Base-by-base conservation (phyloP, 2,888 invertebrate species). In the Cheilosia grossa region DNA sequence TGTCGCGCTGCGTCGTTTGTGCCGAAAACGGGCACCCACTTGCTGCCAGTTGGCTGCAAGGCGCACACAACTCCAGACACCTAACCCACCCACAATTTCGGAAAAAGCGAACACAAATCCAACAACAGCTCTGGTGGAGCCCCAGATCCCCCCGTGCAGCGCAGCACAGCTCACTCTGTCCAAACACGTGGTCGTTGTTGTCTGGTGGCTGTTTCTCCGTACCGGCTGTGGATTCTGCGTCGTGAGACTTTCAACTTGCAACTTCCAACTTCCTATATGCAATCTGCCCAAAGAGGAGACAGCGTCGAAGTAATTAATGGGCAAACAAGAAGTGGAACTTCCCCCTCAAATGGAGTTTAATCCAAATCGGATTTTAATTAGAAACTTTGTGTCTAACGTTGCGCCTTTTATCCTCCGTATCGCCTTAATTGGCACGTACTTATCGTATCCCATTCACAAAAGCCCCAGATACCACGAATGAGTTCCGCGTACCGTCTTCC, bases 1-100 rank as follows among this genome's bases (percentile, higher is more conserved):
- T 85, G 81, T 85, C 83, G 83, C 79, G 49, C 67, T 63, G 58
- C 56, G 54, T 67, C 66, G 75, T 67, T 75, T 80, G 75, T 67
- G 58, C 64, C 69, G 75, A 75, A 74, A 70, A 54, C 64, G 61
- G 72, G 85, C 81, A 85, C 85, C 85, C 85, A 85, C 81, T 85
- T 70, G 85, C 80, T 73, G 81, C 85, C 81, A 85, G 85, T 85
- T 85, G 85, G 85, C 81, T 81, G 75, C 75, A 81, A 81, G 64
- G 66, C 66, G 13, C 24, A 53, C 19, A n/a, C 44, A 33, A 33
- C 53, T 74, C 59, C 59, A 81, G 74, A 81, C 81, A 44, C 85
- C 85, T 30, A 81, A 77, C 77, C 85, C 81, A 85, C 80, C 85
- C 85, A 85, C 66, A 44, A 58, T 59, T 64, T 85, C 49, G 44